Conservation (phyloP, 2,797 vertebrate genomes). For the Acanthis flammea region DNA sequence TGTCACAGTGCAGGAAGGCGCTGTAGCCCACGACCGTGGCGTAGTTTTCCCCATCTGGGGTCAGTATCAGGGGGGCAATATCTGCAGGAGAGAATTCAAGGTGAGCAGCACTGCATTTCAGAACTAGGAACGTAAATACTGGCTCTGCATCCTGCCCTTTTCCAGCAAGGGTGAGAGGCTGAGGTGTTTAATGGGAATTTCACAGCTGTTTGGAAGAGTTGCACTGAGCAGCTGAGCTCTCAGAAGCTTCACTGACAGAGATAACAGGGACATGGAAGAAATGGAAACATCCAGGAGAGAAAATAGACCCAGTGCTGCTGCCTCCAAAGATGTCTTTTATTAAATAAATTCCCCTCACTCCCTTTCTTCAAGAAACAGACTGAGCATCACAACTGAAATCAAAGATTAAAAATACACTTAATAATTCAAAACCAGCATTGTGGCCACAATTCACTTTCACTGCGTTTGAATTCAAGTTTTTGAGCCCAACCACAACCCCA, state of each 20-base stretch:
- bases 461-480: neutral
- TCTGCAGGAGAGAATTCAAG: conserved; percentile 73
- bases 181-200: neutral
- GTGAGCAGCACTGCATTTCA: neutral
- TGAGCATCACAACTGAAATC: neutral
- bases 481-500: rapidly evolving
- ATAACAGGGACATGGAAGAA: neutral
- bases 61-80: conserved; percentile 87
- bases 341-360: neutral
- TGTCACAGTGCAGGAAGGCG: conserved; percentile 84
- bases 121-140: neutral
- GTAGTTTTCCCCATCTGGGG: conserved; percentile 82
- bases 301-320: neutral
- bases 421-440: neutral
- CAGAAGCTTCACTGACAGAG: neutral
- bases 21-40: conserved; percentile 81
- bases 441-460: neutral
- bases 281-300: neutral
- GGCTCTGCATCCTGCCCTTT: neutral
- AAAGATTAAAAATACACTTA: neutral
- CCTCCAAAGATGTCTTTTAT: neutral
- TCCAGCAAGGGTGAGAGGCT: neutral
- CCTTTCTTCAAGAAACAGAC: neutral
- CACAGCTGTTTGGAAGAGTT: neutral
- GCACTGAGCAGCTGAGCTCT: neutral